Conservation (phyloP, 2,888 invertebrate genomes). For the Drosophila picticornis region DNA sequence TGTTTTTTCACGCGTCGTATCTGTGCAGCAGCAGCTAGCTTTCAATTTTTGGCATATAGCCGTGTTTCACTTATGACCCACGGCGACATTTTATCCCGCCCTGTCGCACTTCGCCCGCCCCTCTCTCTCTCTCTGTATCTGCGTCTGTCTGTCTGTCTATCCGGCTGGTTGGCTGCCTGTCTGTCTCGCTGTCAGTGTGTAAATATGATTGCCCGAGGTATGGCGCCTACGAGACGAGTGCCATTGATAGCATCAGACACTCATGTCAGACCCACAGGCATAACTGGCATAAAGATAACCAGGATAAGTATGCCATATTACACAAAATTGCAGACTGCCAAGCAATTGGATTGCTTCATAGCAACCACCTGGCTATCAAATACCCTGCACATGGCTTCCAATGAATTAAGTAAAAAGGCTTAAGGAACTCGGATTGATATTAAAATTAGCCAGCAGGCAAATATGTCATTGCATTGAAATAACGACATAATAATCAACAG, state of each 20-base stretch:
- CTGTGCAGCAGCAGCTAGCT: constrained; percentile 57
- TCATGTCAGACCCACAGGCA: constrained; percentile 31
- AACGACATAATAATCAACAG: background rate
- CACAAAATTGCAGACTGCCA: constrained; percentile 31
- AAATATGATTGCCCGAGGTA: constrained; percentile 60
- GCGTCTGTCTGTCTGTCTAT: constrained; percentile 2
- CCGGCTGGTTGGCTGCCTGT: constrained; percentile 20
- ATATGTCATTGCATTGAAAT: background rate
- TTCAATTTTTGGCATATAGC: constrained; percentile 77
- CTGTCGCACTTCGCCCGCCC: background rate
- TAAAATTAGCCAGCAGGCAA: background rate
- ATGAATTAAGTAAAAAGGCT: background rate
- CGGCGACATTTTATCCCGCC: constrained; percentile 30
- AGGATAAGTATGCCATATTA: constrained; percentile 43
- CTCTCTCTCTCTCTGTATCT: background rate
- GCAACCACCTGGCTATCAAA: background rate
- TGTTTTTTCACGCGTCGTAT: constrained; percentile 47
- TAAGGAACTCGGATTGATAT: background rate
- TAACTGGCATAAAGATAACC: constrained; percentile 42
- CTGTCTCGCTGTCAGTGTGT: constrained; percentile 33
- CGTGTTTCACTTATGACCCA: constrained; percentile 69
- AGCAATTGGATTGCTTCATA: background rate
- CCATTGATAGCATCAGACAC: constrained; percentile 61
- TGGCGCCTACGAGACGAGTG: constrained; percentile 52
- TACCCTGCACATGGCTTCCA: constrained; percentile 8